Conservation (phyloP, 2,797 vertebrate genomes). For the Toxotes lorentzi region DNA sequence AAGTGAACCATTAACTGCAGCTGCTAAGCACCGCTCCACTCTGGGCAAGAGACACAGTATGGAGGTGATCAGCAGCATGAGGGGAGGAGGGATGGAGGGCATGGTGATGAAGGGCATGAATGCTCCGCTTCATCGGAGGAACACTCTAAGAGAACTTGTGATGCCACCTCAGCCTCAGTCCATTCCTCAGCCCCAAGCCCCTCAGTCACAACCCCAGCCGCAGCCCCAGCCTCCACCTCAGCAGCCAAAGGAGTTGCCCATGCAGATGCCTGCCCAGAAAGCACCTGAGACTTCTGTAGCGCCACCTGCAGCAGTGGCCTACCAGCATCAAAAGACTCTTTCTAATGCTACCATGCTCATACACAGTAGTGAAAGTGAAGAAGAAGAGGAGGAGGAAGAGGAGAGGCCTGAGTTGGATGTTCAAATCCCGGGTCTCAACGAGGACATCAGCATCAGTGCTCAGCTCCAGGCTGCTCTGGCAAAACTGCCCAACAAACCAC, state of each 20-base stretch:
- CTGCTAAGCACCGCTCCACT: slow-evolving; percentile 87
- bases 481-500: slow-evolving; percentile 96
- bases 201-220: slow-evolving; percentile 71
- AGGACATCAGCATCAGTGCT: slow-evolving; percentile 91
- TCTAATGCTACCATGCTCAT: slow-evolving; percentile 97
- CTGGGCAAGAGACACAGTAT: slow-evolving; percentile 95
- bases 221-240: slow-evolving; percentile 78
- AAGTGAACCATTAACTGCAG: slow-evolving; percentile 90
- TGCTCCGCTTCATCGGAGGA: slow-evolving; percentile 89
- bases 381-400: slow-evolving; percentile 91
- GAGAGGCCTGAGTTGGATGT: slow-evolving; percentile 87
- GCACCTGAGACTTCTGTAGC: slow-evolving; percentile 78
- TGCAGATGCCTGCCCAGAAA: slow-evolving; percentile 83
- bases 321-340: slow-evolving; percentile 94
- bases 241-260: slow-evolving; percentile 77
- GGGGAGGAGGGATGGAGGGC: slow-evolving; percentile 88
- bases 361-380: slow-evolving; percentile 95
- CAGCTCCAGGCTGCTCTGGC: slow-evolving; percentile 96
- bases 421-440: slow-evolving; percentile 87
- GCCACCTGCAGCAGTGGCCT: slow-evolving; percentile 75
- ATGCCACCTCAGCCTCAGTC: slow-evolving; percentile 84
- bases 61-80: slow-evolving; percentile 93
- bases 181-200: slow-evolving; percentile 77
- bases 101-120: slow-evolving; percentile 90
- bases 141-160: slow-evolving; percentile 91